Percentiles rank a stretch among this genome's conserved stretches.
phyloP scores from a whole-genome alignment of 1,140 invertebrate species.

The Trichonephila clavipes region DNA sequence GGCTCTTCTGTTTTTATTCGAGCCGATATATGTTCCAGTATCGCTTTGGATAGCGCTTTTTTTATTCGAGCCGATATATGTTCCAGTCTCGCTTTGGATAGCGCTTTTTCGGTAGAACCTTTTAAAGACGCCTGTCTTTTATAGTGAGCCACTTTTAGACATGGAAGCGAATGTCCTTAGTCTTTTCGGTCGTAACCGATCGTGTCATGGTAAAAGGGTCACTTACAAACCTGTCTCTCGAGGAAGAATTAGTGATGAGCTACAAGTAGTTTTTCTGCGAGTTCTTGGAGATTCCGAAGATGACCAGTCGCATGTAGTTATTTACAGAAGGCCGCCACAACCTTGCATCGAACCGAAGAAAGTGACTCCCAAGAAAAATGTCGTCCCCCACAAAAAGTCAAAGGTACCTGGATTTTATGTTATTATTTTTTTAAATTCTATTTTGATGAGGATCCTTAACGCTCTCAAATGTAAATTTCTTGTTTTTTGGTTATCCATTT shows the following conservation, averaged over 20 bases:
- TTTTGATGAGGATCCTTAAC: not conserved
- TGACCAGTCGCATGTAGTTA: not conserved
- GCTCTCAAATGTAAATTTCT: not conserved
- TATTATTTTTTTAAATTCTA: not conserved
- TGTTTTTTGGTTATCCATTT: not conserved
- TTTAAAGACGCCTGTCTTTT: not conserved
- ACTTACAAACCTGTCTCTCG: too few species aligned
- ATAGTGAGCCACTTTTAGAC: not conserved
- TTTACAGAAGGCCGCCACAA: not conserved
- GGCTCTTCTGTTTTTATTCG: not conserved
- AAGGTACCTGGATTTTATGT: not conserved
- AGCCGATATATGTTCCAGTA: not conserved
- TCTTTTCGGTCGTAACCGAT: not conserved
- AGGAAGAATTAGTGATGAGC: not conserved
- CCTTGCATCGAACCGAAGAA: not conserved
- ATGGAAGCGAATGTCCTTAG: not conserved
- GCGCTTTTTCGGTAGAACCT: too few species aligned
- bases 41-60: not conserved
- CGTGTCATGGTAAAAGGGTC: not conserved
- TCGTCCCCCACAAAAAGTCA: not conserved
- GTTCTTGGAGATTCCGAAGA: not conserved
- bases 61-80: not conserved
- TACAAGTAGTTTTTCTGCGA: not conserved
- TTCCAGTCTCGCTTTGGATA: too few species aligned
- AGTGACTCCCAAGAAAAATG: not conserved